These are phyloP conservation scores for Tenthredo distinguenda DNA, from an alignment of 2,888 invertebrate species.

Conservation along the genomic window DNA sequence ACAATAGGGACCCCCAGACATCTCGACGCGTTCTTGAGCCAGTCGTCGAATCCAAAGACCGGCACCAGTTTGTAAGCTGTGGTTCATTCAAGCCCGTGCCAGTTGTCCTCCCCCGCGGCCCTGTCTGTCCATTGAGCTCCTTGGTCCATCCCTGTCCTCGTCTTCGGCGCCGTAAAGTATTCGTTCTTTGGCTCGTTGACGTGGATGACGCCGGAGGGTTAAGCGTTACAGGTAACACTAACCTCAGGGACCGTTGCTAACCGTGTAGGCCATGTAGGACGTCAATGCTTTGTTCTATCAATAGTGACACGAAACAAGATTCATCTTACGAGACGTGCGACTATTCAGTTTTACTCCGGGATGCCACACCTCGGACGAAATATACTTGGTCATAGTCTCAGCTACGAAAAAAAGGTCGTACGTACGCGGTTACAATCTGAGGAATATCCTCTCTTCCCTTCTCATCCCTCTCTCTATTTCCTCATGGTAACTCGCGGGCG, in stretches of 20 bases:
- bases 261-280: slow-evolving; percentile 61
- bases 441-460: background rate
- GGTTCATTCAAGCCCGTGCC: slow-evolving; percentile 50
- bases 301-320: slow-evolving; percentile 62
- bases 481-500: slow-evolving; percentile 32
- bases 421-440: slow-evolving; percentile 17
- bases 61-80: slow-evolving; percentile 55
- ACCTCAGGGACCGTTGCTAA: slow-evolving; percentile 39
- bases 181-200: slow-evolving; percentile 54
- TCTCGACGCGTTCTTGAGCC: slow-evolving; percentile 41
- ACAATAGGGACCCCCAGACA: slow-evolving; percentile 51
- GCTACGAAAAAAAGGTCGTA: slow-evolving; percentile 8
- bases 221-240: slow-evolving; percentile 53
- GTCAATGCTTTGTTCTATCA: slow-evolving; percentile 65
- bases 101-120: slow-evolving; percentile 44
- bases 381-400: slow-evolving; percentile 53
- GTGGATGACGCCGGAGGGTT: slow-evolving; percentile 50
- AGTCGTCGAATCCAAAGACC: slow-evolving; percentile 48
- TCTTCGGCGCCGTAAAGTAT: slow-evolving; percentile 49
- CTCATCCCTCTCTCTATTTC: slow-evolving; percentile 43
- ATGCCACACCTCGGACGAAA: slow-evolving; percentile 49
- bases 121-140: slow-evolving; percentile 45
- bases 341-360: slow-evolving; percentile 34
- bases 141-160: slow-evolving; percentile 50
- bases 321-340: slow-evolving; percentile 52